Evolutionary conservation across 2,888 invertebrate genomes (phyloP), one percentile per base, ranked within the genome.

Genomic region (Choreutis nemorana): DNA sequence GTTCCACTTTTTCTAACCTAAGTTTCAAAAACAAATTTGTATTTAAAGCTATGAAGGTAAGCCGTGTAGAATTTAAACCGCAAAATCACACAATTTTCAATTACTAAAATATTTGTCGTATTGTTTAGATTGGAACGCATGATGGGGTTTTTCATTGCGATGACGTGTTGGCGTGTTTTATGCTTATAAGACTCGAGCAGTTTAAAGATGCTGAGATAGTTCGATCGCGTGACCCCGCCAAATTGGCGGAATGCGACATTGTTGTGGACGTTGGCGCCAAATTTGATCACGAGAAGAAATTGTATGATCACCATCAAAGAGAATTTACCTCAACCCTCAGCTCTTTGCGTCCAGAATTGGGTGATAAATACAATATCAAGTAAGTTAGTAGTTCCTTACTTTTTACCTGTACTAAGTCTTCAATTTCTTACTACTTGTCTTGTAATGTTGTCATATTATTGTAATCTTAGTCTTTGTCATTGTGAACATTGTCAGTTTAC

Each of bases 301-400:
- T 90, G 36, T 99, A 90, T 64, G 99, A 99, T 61, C 99, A 99
- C 63, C 99, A 99, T 61, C 98, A 99, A 70, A 83, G 86, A 32
- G 81, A 81, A 10, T 93, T 93, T 47, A 67, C 68, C 23, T 84
- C 87, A 25, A 86, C 88, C 0, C 66, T 91, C 22, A 85, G 85
- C 35, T 75, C 83, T 0, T 46, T 92, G 8, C 65, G 72, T 4
- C 87, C 87, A 0, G 84, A 86, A 33, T 43, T 86, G 22, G 80
- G 79, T 0, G 75, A 81, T 30, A 72, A 83, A 26, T 86, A 81
- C 48, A 72, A 81, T 37, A 86, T 87, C 21, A 85, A 68, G 72
- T 75, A 47, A 61, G 71, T 54, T 11, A n/a, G n/a, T n/a, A n/a
- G n/a, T n/a, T n/a, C n/a, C n/a, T n/a, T n/a, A n/a, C n/a, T n/a